phyloP scores from a whole-genome alignment of 2,113 vertebrate species.

The Theristicus caerulescens region DNA sequence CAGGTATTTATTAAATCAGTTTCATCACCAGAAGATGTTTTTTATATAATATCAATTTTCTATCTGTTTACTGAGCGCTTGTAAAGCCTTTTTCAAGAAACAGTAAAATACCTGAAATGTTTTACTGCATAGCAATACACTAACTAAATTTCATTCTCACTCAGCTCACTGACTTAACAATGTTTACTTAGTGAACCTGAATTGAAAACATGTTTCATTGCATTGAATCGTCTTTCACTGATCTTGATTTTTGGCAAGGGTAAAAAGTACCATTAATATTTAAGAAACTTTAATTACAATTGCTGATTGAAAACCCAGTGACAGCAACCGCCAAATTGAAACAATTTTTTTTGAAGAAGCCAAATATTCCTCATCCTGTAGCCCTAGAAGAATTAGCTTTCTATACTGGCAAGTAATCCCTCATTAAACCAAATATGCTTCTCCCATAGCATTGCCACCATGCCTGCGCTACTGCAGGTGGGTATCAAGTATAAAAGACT shows the following conservation, averaged over 20 bases:
- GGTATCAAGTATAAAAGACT: not conserved
- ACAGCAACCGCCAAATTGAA: not conserved
- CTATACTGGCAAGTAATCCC: not conserved
- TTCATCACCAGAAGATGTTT: not conserved
- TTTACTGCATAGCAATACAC: not conserved
- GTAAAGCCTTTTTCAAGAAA: constrained; percentile 4
- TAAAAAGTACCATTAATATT: not conserved
- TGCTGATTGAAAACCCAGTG: not conserved
- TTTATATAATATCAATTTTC: not conserved
- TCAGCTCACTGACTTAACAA: not conserved
- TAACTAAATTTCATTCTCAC: not conserved
- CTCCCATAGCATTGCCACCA: not conserved
- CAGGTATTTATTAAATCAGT: not conserved
- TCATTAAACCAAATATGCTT: not conserved
- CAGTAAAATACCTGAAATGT: not conserved
- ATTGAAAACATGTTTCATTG: not conserved
- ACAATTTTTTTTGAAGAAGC: not conserved
- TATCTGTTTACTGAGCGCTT: not conserved
- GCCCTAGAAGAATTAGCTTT: not conserved
- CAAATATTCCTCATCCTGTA: not conserved
- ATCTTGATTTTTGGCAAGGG: not conserved
- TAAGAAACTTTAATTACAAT: not conserved
- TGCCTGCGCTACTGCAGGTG: not conserved
- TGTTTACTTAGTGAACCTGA: not conserved
- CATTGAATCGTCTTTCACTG: not conserved